Percentiles rank a stretch among this genome's conserved stretches.
phyloP scores from a whole-genome alignment of 2,113 vertebrate genomes.

The Ibidorhyncha struthersii region DNA sequence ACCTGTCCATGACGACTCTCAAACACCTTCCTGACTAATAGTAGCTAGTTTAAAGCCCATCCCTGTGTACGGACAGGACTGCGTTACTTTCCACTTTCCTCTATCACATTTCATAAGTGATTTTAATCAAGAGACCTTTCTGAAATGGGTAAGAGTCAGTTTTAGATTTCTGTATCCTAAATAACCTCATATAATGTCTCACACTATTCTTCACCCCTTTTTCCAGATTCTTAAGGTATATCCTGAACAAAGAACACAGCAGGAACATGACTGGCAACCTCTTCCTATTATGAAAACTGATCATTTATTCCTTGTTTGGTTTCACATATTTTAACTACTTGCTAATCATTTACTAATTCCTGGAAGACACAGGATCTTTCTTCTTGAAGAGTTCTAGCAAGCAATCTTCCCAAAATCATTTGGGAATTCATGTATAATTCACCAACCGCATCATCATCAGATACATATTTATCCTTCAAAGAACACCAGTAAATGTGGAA shows the following conservation, averaged over 20 bases:
- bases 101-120: not conserved
- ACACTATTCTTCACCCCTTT: not conserved
- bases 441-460: not conserved
- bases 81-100: not conserved
- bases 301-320: not conserved
- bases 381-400: not conserved
- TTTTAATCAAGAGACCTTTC: not conserved
- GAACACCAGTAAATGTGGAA: not conserved
- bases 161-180: not conserved
- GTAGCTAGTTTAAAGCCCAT: not conserved
- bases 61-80: not conserved
- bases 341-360: not conserved
- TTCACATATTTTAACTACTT: not conserved
- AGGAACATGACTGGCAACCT: not conserved
- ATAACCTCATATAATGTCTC: not conserved
- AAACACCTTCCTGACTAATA: not conserved
- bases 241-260: not conserved
- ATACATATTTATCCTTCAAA: not conserved
- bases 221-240: not conserved
- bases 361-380: not conserved
- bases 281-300: not conserved
- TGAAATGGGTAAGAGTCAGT: not conserved
- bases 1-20: not conserved
- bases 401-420: not conserved
- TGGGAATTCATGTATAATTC: not conserved